Evolutionary conservation across 2,888 invertebrate species (phyloP), one percentile per base, ranked within the genome.

Genomic region (Apoda limacodes): DNA sequence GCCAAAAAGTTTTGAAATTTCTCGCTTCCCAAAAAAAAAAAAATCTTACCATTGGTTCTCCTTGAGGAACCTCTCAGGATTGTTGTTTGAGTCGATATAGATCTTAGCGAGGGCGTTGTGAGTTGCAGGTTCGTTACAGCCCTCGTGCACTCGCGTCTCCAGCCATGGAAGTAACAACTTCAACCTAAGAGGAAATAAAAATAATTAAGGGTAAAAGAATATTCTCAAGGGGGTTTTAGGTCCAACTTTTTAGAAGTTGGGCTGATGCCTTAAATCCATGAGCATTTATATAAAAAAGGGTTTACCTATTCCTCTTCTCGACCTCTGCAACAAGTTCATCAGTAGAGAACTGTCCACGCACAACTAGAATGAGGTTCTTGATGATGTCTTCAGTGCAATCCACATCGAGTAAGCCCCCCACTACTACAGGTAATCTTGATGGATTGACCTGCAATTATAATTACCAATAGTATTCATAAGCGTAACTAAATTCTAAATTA

Each of bases 91-190:
- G 72, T 99, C 99, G 52, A 99, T 99, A 82, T 99, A 99, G 54
- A 99, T 99, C 74, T 99, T 99, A 33, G 99, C 99, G 45, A 99
- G 82, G 1, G 99, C 99, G 72, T 99, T 99, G 75, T 99, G 99
- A 0, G 99, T 99, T 9, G 98, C 98, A 3, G 98, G 93, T 61
- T 99, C 99, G 7, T 89, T 90, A 59, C 95, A 95, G 21, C 97
- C 97, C 58, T 99, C 99, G 61, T 98, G 98, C 13, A 98, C 93
- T 34, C 98, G 88, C 1, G 94, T 95, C 65, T 99, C 99, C 50
- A 99, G 69, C 99, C 99, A 99, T 0, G 98, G 96, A 28, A 98
- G 82, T 9, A 99, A 82, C 31, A 99, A 82, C 66, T 99, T 99
- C 54, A 99, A 70, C 28, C 82, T 81, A 40, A 0, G 42, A 40